phyloP scores from a whole-genome alignment of 2,113 vertebrate genomes.

The Hippocampus abdominalis region DNA sequence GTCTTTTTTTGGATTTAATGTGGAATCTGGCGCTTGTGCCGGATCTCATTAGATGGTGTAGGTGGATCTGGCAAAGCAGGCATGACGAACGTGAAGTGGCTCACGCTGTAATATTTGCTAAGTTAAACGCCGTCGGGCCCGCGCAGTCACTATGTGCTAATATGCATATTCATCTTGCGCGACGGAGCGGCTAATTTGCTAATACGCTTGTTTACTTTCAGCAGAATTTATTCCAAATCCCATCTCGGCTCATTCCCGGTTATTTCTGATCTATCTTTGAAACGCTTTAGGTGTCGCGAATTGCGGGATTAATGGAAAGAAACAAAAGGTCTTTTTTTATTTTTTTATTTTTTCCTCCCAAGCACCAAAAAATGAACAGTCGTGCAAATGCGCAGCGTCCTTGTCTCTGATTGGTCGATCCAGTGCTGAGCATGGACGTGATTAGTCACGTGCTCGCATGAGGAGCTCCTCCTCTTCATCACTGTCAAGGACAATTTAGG shows the following conservation, averaged over 20 bases:
- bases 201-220: constrained; percentile 1
- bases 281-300: neutral
- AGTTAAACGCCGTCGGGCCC: neutral
- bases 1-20: constrained; percentile 11
- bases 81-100: neutral
- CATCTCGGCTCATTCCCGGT: neutral
- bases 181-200: constrained; percentile 4
- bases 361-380: neutral
- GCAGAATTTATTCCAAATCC: neutral
- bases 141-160: neutral
- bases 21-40: neutral
- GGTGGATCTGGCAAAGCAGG: neutral
- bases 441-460: neutral
- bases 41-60: constrained; percentile 2
- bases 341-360: no score
- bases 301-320: neutral
- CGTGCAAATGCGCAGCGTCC: neutral
- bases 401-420: neutral
- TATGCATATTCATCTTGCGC: constrained; percentile 6
- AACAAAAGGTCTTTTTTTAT: neutral
- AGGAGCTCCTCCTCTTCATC: neutral
- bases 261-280: neutral
- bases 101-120: neutral
- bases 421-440: neutral
- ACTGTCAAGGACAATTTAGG: constrained; percentile 5